phyloP scores from a whole-genome alignment of 2,113 vertebrate species.

The Dicerorhinus sumatrensis region DNA sequence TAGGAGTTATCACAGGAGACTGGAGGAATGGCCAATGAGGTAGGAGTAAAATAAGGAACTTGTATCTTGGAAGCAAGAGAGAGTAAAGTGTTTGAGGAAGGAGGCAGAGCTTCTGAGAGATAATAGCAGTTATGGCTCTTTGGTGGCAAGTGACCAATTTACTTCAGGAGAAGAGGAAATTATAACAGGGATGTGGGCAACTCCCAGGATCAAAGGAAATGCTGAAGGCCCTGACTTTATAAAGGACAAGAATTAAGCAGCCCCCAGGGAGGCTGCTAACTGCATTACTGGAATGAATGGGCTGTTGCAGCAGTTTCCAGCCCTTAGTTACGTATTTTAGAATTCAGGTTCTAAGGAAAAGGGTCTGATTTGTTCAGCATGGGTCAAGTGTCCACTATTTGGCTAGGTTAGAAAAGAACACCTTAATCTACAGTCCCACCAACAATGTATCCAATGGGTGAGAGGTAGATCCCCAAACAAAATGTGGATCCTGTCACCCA shows the following conservation, averaged over 20 bases:
- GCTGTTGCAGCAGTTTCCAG: background rate
- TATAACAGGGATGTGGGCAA: background rate
- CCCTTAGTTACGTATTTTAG: slow-evolving; percentile 8
- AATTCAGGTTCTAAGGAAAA: background rate
- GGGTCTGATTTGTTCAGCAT: background rate
- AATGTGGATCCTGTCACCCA: background rate
- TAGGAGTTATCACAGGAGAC: background rate
- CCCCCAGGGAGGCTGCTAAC: background rate
- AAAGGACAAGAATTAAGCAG: background rate
- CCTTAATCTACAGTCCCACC: background rate
- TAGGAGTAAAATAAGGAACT: background rate
- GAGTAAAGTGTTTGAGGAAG: background rate
- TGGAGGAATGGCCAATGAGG: background rate
- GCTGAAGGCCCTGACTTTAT: background rate
- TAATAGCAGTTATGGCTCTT: background rate
- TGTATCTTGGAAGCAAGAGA: background rate
- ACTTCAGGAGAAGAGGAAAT: slow-evolving; percentile 4
- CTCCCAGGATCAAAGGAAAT: background rate
- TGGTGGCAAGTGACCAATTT: background rate
- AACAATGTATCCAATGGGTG: background rate
- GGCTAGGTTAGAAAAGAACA: background rate
- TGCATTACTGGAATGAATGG: background rate
- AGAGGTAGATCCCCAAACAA: background rate
- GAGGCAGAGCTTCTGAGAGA: background rate
- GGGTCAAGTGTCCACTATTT: background rate